Evolutionary conservation across 2,113 vertebrate species (phyloP).

Genomic region (Phalacrocorax carbo): DNA sequence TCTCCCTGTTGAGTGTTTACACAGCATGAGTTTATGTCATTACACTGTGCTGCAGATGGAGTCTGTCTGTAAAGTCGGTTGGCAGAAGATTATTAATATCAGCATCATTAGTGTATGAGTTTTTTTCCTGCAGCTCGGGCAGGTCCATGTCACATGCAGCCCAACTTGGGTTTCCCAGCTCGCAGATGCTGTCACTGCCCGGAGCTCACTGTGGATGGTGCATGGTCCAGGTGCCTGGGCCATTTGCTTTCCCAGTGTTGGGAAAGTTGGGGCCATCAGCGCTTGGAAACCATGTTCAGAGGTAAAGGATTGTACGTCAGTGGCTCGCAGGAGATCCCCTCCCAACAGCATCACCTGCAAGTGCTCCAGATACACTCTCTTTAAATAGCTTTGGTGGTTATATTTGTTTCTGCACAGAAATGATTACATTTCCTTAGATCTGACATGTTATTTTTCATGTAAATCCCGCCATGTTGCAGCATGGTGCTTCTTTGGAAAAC

Average conservation of each 20-base stretch:
- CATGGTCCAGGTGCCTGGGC: background rate
- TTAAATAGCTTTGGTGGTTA: background rate
- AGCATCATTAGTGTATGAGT: background rate
- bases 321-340: background rate
- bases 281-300: fast-evolving
- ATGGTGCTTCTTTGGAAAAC: background rate
- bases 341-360: background rate
- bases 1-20: background rate
- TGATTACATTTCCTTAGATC: background rate
- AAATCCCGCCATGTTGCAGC: background rate
- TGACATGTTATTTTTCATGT: background rate
- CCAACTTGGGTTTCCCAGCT: background rate
- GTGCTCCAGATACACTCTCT: background rate
- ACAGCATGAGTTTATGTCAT: background rate
- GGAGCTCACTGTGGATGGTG: fast-evolving
- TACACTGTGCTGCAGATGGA: background rate
- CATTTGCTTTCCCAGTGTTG: background rate
- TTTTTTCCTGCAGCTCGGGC: background rate
- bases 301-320: background rate
- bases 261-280: background rate
- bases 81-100: background rate
- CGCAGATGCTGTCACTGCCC: background rate
- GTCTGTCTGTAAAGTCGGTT: background rate
- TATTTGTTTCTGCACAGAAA: background rate
- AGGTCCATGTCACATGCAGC: background rate